phyloP scores from a whole-genome alignment of 1,140 invertebrate species.

The Tribolium madens region DNA sequence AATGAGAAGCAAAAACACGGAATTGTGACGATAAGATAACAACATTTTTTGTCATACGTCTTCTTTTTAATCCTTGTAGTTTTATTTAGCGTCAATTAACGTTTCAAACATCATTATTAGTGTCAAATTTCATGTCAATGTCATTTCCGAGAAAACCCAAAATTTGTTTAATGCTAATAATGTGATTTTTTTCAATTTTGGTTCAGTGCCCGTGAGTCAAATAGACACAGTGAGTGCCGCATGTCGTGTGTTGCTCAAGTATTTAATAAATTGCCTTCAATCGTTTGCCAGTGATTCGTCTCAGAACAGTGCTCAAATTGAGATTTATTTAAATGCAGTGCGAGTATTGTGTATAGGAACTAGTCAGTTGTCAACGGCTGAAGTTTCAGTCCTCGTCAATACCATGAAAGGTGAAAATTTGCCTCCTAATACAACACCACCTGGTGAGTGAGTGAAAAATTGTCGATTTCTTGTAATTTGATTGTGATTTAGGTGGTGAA shows the following conservation, averaged over 20 bases:
- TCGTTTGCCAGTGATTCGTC: conserved; percentile 54
- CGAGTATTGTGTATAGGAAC: conserved; percentile 72
- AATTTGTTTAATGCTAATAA: conserved; percentile 2
- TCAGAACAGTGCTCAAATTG: conserved; percentile 59
- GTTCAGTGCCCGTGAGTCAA: conserved; percentile 63
- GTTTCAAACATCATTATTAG: too few relatives aligned
- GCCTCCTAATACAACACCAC: conserved; percentile 70
- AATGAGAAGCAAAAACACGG: too few relatives aligned
- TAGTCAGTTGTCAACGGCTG: conserved; percentile 69
- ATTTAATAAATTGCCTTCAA: conserved; percentile 62
- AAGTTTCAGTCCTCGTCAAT: conserved; percentile 74
- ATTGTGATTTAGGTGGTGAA: conserved; percentile 64
- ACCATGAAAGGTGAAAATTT: conserved; percentile 77
- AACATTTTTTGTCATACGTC: too few relatives aligned
- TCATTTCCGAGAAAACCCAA: background rate
- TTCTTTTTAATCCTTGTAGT: too few relatives aligned
- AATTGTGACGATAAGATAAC: too few relatives aligned
- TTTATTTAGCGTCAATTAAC: too few relatives aligned
- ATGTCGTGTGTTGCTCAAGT: conserved; percentile 62
- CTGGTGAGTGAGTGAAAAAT: conserved; percentile 61
- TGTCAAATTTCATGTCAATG: too few relatives aligned
- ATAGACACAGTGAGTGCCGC: conserved; percentile 63
- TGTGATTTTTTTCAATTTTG: conserved; percentile 26
- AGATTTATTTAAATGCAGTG: conserved; percentile 70
- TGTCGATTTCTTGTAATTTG: conserved; percentile 9